Conservation (phyloP, 2,113 vertebrate species). For the Gymnocephalus cernua region DNA sequence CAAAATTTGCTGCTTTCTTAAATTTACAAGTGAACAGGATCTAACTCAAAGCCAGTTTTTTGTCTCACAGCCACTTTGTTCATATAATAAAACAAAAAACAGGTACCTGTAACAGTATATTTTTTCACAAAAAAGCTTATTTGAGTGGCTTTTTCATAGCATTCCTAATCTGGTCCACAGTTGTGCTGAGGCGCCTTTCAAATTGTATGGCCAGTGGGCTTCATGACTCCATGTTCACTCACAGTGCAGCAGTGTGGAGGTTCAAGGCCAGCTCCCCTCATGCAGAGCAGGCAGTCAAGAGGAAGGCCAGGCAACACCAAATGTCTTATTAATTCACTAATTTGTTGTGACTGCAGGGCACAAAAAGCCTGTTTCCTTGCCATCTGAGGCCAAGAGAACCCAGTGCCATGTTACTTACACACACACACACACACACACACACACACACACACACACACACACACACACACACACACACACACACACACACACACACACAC, state of each 20-base stretch:
- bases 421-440: constrained; percentile 41
- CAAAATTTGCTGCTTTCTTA: background rate
- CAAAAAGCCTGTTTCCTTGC: constrained; percentile 82
- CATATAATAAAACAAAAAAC: constrained; percentile 18
- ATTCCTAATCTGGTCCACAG: constrained; percentile 33
- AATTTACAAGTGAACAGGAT: background rate
- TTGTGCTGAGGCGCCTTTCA: constrained; percentile 40
- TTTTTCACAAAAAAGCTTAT: constrained; percentile 5
- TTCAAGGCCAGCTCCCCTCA: constrained; percentile 76
- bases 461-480: constrained; percentile 41
- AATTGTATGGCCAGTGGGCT: constrained; percentile 65
- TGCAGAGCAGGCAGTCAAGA: constrained; percentile 83
- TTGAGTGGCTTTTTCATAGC: background rate
- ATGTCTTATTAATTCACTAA: constrained; percentile 87
- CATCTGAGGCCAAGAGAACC: constrained; percentile 85
- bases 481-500: constrained; percentile 2
- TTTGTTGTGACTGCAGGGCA: constrained; percentile 86
- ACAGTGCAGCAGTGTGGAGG: constrained; percentile 59
- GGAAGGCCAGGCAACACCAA: constrained; percentile 85
- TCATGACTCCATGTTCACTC: constrained; percentile 58
- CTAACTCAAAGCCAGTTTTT: background rate
- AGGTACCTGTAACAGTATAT: background rate
- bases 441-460: constrained; percentile 21
- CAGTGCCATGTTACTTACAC: constrained; percentile 66
- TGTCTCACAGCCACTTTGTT: background rate